Evolutionary conservation across 2,888 invertebrate species (phyloP), one percentile per base, ranked within the genome.

Genomic region (Ennomos quercinarius): DNA sequence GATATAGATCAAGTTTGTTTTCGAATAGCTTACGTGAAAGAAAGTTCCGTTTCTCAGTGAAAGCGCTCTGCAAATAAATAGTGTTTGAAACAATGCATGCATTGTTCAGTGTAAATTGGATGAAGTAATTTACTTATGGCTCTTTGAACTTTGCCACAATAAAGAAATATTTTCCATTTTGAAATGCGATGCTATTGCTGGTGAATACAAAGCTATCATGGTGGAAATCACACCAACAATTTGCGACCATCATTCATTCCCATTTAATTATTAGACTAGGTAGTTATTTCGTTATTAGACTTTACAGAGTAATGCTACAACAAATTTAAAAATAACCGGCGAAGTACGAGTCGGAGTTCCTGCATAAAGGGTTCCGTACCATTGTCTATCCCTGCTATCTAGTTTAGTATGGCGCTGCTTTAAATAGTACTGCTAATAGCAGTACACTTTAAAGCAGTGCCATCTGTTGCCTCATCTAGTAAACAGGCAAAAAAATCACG

Each of bases 81-180:
- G 81, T 74, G 76, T 71, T 79, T 75, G 76, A 87, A 89, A 91
- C 91, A 91, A 91, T 89, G 87, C 83, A 80, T 75, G 87, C 83
- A 89, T 91, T 91, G 91, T 91, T 89, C 78, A 70, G 64, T 81
- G 78, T 80, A 85, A 87, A 89, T 83, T 88, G 81, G 74, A 78
- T 79, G 77, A 79, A 81, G 84, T 83, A 83, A 85, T 82, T 87
- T 74, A 72, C 64, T 63, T 63, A 70, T 60, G 56, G 51, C 74
- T 77, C 73, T 76, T 73, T 77, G 76, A 82, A 78, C 76, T 78
- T 77, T 75, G 70, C 68, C 70, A 77, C 70, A 55, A 65, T 66
- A 71, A 70, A 71, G 67, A 73, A 70, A 68, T 60, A 59, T 62
- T 58, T 67, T 69, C 57, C 61, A 68, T 68, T 69, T 61, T 48